Evolutionary conservation across 1,140 invertebrate species (phyloP).

Genomic region (Heliothis virescens): DNA sequence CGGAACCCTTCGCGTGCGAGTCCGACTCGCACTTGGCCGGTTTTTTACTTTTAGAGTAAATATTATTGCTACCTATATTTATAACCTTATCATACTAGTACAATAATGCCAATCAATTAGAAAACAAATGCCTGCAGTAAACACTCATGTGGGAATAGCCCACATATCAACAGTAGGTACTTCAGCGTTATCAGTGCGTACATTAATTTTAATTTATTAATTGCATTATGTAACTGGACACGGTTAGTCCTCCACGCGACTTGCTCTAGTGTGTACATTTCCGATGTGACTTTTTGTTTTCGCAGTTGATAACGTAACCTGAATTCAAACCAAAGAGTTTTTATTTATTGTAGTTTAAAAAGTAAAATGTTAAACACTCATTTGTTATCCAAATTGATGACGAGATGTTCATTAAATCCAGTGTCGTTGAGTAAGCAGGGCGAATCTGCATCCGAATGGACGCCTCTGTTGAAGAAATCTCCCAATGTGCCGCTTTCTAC

Average conservation of each 20-base stretch:
- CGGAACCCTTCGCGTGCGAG: no score
- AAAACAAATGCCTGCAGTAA: background rate
- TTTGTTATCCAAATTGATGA: constrained; percentile 52
- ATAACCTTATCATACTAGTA: background rate
- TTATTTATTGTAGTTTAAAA: background rate
- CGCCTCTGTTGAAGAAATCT: constrained; percentile 55
- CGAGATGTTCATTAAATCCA: constrained; percentile 43
- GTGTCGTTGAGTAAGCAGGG: constrained; percentile 50
- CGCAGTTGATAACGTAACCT: background rate
- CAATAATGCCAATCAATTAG: no score
- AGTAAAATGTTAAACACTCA: constrained; percentile 51
- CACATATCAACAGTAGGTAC: constrained; percentile 31
- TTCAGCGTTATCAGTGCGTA: constrained; percentile 45
- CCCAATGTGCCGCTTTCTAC: constrained; percentile 44
- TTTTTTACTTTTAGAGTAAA: no score
- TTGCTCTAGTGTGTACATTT: constrained; percentile 9
- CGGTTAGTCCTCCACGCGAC: constrained; percentile 16
- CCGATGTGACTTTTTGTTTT: constrained; percentile 26
- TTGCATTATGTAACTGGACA: constrained; percentile 22
- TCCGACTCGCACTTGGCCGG: no score
- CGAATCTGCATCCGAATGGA: constrained; percentile 57
- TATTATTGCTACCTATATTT: background rate
- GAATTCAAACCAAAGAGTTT: background rate
- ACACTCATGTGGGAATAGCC: constrained; percentile 37
- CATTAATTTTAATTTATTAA: constrained; percentile 45